A percentile compares a stretch with the other conserved stretches of the same genome.
Evolutionary conservation across 2,113 vertebrate species (phyloP).

Genomic region (Speoplatyrhinus poulsoni): DNA sequence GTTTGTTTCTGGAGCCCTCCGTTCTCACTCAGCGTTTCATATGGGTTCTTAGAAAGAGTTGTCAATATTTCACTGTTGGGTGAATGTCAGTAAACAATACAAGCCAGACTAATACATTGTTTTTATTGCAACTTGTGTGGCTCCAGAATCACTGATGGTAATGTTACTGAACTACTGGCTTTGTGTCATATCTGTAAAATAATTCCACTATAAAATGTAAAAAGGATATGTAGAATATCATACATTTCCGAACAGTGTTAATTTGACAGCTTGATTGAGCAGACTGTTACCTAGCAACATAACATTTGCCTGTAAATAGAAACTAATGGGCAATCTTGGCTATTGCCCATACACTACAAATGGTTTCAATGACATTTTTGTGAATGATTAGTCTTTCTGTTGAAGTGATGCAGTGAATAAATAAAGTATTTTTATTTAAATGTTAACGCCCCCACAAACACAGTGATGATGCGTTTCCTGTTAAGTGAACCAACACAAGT

Average conservation of each 20-base stretch:
- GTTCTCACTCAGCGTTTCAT: slow-evolving; percentile 55
- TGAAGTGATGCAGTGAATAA: neutral
- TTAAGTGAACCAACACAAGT: neutral
- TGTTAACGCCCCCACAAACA: neutral
- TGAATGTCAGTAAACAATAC: slow-evolving; percentile 50
- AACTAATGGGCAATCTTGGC: slow-evolving; percentile 60
- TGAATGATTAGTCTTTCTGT: slow-evolving; percentile 23
- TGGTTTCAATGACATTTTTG: slow-evolving; percentile 39
- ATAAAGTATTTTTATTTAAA: neutral
- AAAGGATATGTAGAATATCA: neutral
- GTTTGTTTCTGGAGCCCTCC: slow-evolving; percentile 57
- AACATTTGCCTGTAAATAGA: slow-evolving; percentile 74
- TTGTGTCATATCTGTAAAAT: neutral
- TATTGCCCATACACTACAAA: slow-evolving; percentile 26
- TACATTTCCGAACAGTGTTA: slow-evolving; percentile 20
- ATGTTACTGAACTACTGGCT: neutral
- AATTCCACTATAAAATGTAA: neutral
- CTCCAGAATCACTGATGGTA: neutral
- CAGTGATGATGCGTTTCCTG: neutral
- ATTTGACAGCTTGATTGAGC: slow-evolving; percentile 66
- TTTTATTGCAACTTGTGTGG: slow-evolving; percentile 40
- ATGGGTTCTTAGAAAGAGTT: slow-evolving; percentile 31
- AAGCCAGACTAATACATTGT: slow-evolving; percentile 45
- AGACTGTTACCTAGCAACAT: slow-evolving; percentile 71
- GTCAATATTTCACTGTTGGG: slow-evolving; percentile 65